Percentiles rank a stretch among this genome's conserved stretches.
Evolutionary conservation across 2,888 invertebrate genomes (phyloP).

Genomic region (Herminia tarsipennalis): DNA sequence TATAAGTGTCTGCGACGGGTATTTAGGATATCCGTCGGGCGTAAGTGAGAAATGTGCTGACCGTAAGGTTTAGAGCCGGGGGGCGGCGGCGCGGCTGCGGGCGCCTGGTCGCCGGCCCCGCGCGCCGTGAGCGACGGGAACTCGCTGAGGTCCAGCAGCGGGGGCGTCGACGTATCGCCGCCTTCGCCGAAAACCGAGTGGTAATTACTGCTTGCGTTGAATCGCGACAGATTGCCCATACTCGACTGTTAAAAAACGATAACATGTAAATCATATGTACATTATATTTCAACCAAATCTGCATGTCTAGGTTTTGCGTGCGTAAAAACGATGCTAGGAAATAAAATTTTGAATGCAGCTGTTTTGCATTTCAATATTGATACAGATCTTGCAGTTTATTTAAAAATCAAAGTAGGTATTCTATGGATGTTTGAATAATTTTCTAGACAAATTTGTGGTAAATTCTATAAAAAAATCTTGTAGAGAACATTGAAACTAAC

Average conservation of each 20-base stretch:
- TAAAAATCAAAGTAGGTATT: too few species aligned
- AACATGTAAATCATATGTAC: too few species aligned
- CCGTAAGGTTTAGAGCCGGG: constrained; percentile 97
- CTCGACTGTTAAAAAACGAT: constrained; percentile 74
- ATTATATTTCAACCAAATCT: too few species aligned
- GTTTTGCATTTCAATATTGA: constrained; percentile 31
- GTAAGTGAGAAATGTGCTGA: constrained; percentile 67
- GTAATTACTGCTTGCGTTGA: constrained; percentile 89
- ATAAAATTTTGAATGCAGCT: too few species aligned
- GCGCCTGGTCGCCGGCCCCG: constrained; percentile 91
- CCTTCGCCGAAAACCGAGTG: constrained; percentile 93
- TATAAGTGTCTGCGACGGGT: constrained; percentile 1
- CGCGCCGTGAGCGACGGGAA: constrained; percentile 96
- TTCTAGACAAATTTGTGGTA: too few species aligned
- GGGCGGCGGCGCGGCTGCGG: constrained; percentile 94
- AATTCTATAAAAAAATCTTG: too few species aligned
- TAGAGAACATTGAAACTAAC: too few species aligned
- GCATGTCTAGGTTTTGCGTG: too few species aligned
- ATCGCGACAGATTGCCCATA: constrained; percentile 87
- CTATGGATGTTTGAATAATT: too few species aligned
- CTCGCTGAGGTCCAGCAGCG: constrained; percentile 95
- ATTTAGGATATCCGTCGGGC: background rate
- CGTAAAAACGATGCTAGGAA: too few species aligned
- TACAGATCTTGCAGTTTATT: constrained; percentile 34
- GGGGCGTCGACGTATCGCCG: constrained; percentile 92